phyloP scores from a whole-genome alignment of 2,797 vertebrate genomes.

The Protosalanx chinensis region DNA sequence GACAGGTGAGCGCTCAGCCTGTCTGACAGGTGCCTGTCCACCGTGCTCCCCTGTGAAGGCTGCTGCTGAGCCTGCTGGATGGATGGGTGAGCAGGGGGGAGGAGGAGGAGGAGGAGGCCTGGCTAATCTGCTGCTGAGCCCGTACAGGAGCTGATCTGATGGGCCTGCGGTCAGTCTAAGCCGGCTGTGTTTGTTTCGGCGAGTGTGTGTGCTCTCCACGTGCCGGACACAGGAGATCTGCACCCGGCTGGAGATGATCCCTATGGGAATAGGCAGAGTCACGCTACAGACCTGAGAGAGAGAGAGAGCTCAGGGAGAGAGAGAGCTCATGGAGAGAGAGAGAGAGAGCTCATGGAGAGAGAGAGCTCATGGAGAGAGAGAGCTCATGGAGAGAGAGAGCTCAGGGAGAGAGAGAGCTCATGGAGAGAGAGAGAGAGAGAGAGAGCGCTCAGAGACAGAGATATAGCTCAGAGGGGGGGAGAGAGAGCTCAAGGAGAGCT shows the following conservation, averaged over 20 bases:
- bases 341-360: no score
- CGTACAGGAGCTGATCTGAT: conserved; percentile 9
- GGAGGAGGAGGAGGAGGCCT: neutral
- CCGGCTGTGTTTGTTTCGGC: conserved; percentile 24
- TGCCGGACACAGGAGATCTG: neutral
- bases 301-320: neutral
- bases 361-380: no score
- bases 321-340: no score
- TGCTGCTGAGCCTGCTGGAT: neutral
- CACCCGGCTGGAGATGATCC: neutral
- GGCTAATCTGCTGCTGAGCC: conserved; percentile 11
- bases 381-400: no score
- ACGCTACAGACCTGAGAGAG: neutral
- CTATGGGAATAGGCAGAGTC: neutral
- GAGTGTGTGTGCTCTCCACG: neutral
- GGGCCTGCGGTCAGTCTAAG: conserved; percentile 7
- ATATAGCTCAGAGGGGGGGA: no score
- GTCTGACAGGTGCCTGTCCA: neutral
- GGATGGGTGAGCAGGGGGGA: neutral
- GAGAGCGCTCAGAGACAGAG: no score
- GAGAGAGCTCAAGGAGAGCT: no score
- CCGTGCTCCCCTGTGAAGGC: neutral
- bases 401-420: no score
- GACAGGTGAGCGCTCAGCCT: neutral
- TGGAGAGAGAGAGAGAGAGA: no score